phyloP scores from a whole-genome alignment of 2,113 vertebrate genomes.

The Psittacula cyanocephala region DNA sequence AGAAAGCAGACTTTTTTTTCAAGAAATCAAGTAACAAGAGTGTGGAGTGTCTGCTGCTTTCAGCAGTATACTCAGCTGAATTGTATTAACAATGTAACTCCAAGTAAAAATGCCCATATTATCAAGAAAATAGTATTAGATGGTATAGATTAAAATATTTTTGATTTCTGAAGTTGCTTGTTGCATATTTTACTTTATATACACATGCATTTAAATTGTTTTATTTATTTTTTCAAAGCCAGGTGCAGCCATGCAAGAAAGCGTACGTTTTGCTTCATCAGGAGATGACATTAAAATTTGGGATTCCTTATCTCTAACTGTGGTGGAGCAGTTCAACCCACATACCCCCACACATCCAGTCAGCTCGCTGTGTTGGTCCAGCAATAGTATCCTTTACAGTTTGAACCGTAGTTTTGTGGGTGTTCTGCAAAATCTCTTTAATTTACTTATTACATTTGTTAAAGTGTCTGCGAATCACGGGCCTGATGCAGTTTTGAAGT shows the following conservation, averaged over 20 bases:
- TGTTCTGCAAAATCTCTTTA: neutral
- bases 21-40: neutral
- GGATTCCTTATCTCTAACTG: slow-evolving; percentile 85
- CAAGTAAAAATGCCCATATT: rapidly evolving
- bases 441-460: neutral
- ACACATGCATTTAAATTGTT: neutral
- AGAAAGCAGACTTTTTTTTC: neutral
- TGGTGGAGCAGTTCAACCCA: slow-evolving; percentile 93
- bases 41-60: neutral
- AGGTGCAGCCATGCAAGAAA: slow-evolving; percentile 89
- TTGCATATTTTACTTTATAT: neutral
- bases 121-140: neutral
- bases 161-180: neutral
- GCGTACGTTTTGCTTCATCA: slow-evolving; percentile 86
- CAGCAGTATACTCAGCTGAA: neutral
- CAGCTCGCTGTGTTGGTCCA: slow-evolving; percentile 90
- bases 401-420: neutral
- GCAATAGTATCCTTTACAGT: slow-evolving; percentile 92
- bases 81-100: rapidly evolving
- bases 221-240: neutral
- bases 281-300: slow-evolving; percentile 96
- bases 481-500: neutral
- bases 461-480: neutral
- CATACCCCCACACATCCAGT: slow-evolving; percentile 82
- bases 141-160: neutral